Evolutionary conservation across 2,113 vertebrate species (phyloP), one percentile per base, ranked within the genome.

Genomic region (Gopherus evgoodei): DNA sequence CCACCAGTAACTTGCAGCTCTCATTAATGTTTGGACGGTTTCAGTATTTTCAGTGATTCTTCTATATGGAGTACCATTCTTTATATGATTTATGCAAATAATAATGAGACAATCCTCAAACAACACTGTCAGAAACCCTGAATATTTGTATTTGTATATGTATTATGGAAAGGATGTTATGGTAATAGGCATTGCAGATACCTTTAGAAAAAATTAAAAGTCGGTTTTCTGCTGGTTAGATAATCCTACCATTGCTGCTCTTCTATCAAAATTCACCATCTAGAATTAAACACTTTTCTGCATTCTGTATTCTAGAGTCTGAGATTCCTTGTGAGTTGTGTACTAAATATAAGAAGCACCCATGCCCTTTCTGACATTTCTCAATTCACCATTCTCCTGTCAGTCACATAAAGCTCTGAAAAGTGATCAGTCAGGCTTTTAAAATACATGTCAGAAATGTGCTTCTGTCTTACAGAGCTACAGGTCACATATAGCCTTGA

Each of bases 141-240:
- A 57, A 29, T 80, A 47, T 79, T 96, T 86, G 91, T 82, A 27
- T 69, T 88, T 76, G 4, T 69, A 88, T 82, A 7, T 76, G 4
- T 69, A 88, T 82, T 8, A 44, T 53, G 35, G 22, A 88, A 88
- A n/a, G 87, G 88, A 42, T 11, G 25, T 92, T 16, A 90, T 27
- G 89, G 42, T 35, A 88, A 62, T 31, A 31, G 5, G 12, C 27
- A 31, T 62, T 62, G 27, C 29, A 62, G 57, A 29, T 65, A 65
- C 31, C 31, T 65, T 65, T 35, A 35, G 7, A 35, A 17, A 35
- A 56, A 80, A 84, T 24, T 54, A 3, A 53, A 53, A 54, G 12
- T 59, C 31, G 4, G n/a, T 80, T 93, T 94, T 90, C 86, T 84
- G n/a, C 62, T 85, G 65, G 35, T 69, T 38, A 87, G 91, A 90